Conservation (phyloP, 2,113 vertebrate genomes). For the Labrus mixtus region DNA sequence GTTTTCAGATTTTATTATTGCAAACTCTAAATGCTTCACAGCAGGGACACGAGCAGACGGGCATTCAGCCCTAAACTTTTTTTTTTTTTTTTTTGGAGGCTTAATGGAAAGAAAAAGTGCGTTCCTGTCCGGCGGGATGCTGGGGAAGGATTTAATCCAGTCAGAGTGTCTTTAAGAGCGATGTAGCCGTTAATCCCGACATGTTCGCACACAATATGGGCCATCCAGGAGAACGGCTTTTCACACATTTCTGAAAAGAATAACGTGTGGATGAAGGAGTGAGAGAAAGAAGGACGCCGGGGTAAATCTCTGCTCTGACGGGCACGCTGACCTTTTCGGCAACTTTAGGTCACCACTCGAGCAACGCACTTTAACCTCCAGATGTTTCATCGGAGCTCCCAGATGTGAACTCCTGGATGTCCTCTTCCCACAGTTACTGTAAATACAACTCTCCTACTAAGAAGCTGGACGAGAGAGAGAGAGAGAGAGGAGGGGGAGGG, state of each 20-base stretch:
- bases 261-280: neutral
- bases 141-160: conserved; percentile 37
- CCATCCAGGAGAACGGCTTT: conserved; percentile 1
- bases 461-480: conserved; percentile 22
- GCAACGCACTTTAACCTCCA: conserved; percentile 58
- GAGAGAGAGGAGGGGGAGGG: neutral
- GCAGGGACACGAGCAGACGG: conserved; percentile 45
- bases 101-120: conserved; percentile 50
- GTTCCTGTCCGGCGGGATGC: conserved; percentile 41
- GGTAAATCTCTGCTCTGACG: conserved; percentile 33
- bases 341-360: conserved; percentile 42
- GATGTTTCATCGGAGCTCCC: conserved; percentile 43
- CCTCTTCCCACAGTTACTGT: conserved; percentile 39
- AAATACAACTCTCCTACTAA: conserved; percentile 44
- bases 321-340: neutral
- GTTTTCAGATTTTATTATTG: conserved; percentile 4
- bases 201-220: neutral
- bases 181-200: conserved; percentile 24
- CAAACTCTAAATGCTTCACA: conserved; percentile 47
- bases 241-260: neutral
- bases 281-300: conserved; percentile 5
- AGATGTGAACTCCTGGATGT: conserved; percentile 40
- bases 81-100: conserved; percentile 23
- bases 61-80: conserved; percentile 47
- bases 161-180: conserved; percentile 37